Base-by-base conservation (phyloP, 2,888 invertebrate species). In the Xylota segnis region DNA sequence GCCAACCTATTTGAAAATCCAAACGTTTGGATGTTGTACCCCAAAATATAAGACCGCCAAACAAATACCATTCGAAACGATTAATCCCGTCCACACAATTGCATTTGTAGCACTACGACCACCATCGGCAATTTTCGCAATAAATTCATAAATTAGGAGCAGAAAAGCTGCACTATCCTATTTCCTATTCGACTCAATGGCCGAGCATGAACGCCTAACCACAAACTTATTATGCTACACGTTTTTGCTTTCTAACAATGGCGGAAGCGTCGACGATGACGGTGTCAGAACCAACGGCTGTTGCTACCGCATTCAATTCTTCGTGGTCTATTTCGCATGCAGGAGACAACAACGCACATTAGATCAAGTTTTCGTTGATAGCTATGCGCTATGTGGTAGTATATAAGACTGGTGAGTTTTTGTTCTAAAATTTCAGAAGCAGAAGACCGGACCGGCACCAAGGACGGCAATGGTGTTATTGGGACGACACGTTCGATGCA, bases 71-170 rank as follows among this genome's bases (percentile, higher is more conserved):
- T 63, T 27, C 77, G 65, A 78, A 77, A 29, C 75, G 68, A 86
- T 86, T 82, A 86, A 86, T 82, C 72, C 77, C 32, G 65, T 86
- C 23, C 81, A 76, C 84, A 81, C 70, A 86, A 86, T 86, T 86
- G 86, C 82, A 82, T 77, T 72, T 72, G 56, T 32, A 45, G n/a
- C 18, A 37, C 9, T 14, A 32, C 37, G 29, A 43, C 32, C 12
- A 45, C 45, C 54, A 66, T 34, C 82, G 66, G 54, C 72, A 66
- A 82, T 82, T 76, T 76, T 76, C 54, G 82, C 86, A 86, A 86
- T 86, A 86, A 86, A 82, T 72, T 86, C 82, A 82, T 86, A 82
- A 86, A 86, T 86, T 86, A 86, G 82, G 45, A 72, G 52, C 81
- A 77, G 59, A 65, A 81, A 59, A 66, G 45, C 65, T 76, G 76